Conservation (phyloP, 1,140 invertebrate species). For the Pygmarrhopalites habei region DNA sequence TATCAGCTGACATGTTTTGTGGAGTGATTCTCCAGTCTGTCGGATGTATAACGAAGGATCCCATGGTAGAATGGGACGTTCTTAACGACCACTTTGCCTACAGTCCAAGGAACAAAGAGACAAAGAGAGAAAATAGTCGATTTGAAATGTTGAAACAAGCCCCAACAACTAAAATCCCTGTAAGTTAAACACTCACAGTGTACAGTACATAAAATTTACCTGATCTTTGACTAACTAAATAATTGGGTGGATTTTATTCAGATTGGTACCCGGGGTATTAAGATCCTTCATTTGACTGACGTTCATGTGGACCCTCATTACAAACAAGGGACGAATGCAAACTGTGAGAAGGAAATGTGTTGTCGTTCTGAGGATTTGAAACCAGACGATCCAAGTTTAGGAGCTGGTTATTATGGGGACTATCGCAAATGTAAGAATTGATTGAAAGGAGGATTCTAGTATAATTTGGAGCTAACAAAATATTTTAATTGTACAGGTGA, state of each 20-base stretch:
- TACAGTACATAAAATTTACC: no score
- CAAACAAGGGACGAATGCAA: slow-evolving; percentile 44
- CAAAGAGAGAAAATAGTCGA: no score
- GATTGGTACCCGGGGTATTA: slow-evolving; percentile 37
- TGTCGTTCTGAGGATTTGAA: slow-evolving; percentile 43
- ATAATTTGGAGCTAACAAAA: no score
- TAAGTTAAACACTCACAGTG: no score
- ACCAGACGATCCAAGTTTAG: slow-evolving; percentile 11
- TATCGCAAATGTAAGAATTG: slow-evolving; percentile 47
- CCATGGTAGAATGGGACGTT: slow-evolving; percentile 12
- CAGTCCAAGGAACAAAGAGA: no score
- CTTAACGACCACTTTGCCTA: no score
- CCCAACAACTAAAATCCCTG: no score
- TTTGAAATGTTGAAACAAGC: no score
- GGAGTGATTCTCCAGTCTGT: slow-evolving; percentile 35
- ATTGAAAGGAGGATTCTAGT: no score
- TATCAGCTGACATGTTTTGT: slow-evolving; percentile 35
- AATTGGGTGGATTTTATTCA: no score
- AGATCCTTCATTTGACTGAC: slow-evolving; percentile 50
- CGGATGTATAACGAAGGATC: slow-evolving; percentile 21
- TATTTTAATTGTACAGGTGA: no score
- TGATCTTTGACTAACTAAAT: no score
- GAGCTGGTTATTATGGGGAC: slow-evolving; percentile 47
- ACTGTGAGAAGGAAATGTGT: slow-evolving; percentile 50
- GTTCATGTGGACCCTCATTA: slow-evolving; percentile 51